Base-by-base conservation (phyloP, 2,888 invertebrate genomes). In the Amblyjoppa proteus region DNA sequence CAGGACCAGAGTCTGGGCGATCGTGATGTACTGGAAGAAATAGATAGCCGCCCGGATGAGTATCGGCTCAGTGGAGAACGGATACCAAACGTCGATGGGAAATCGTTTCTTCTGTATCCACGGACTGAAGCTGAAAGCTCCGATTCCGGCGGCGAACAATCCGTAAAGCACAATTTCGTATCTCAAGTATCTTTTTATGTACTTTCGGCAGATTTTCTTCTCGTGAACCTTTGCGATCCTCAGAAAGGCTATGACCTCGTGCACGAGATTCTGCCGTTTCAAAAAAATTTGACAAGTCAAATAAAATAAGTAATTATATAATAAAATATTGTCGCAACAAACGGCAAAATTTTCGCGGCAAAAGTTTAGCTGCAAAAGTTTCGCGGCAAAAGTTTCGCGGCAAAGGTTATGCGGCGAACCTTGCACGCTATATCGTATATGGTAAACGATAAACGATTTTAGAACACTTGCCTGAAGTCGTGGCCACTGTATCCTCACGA, bases 11-110 rank as follows among this genome's bases (percentile, higher is more conserved):
- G 88, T 85, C 82, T 92, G 90, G 1, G 89, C 51, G 9, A 90
- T 86, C 1, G 82, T 84, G 1, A 92, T 0, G 1, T 79, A 49
- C 45, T 93, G 91, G 0, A 89, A 80, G 1, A 88, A 0, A 49
- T 90, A 92, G 0, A 92, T 41, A 51, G 70, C n/a, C 3, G 89
- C 38, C n/a, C 81, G 83, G 3, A 86, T 45, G 0, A 83, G 80
- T 4, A 83, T 75, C n/a, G 81, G 9, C 31, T 92, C 85, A 1
- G 89, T 80, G 0, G 88, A 45, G 81, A 92, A 92, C 4, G 92
- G 92, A 83, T 91, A 93, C 81, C 88, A 87, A 0, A 89, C 25
- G 9, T 58, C 58, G 58, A 58, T 11, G 25, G 56, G 56, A 25
- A 56, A 56, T 20, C 25, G 58, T 11, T 58, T 58, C 11, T 58